Conservation (phyloP, 2,888 invertebrate genomes). For the Conus canariensis region DNA sequence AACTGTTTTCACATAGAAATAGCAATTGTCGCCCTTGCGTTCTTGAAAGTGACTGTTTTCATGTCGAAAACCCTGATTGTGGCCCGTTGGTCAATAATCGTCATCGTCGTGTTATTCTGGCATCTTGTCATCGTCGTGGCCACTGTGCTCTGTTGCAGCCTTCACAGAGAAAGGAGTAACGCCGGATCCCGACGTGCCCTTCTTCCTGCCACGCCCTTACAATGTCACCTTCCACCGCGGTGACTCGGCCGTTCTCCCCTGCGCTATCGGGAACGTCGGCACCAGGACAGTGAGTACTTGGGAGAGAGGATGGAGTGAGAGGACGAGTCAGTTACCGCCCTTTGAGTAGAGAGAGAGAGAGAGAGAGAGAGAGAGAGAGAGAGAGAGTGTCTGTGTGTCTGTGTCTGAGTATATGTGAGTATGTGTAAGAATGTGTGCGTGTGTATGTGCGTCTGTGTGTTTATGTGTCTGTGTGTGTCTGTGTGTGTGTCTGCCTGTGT, state of each 20-base stretch:
- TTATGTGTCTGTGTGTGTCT: no score
- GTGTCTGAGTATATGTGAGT: background rate
- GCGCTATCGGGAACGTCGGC: slow-evolving; percentile 66
- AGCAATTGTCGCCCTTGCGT: no score
- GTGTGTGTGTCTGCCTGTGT: no score
- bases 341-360: background rate
- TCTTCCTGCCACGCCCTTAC: slow-evolving; percentile 57
- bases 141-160: slow-evolving; percentile 14
- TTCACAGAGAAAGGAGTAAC: slow-evolving; percentile 34
- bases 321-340: no score
- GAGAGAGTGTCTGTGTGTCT: background rate
- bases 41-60: no score
- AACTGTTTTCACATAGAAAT: no score
- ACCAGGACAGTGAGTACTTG: slow-evolving; percentile 62
- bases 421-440: no score
- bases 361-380: no score
- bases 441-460: no score
- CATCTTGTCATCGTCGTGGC: background rate
- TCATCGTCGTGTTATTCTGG: background rate
- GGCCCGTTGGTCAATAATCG: background rate
- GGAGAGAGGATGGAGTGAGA: no score
- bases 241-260: slow-evolving; percentile 61
- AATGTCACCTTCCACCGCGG: slow-evolving; percentile 60
- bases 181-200: slow-evolving; percentile 50
- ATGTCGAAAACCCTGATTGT: no score